Percentiles rank a stretch among this genome's conserved stretches.
These are phyloP conservation scores for Rostratula benghalensis DNA, from an alignment of 2,113 vertebrate species.

Conservation along the genomic window DNA sequence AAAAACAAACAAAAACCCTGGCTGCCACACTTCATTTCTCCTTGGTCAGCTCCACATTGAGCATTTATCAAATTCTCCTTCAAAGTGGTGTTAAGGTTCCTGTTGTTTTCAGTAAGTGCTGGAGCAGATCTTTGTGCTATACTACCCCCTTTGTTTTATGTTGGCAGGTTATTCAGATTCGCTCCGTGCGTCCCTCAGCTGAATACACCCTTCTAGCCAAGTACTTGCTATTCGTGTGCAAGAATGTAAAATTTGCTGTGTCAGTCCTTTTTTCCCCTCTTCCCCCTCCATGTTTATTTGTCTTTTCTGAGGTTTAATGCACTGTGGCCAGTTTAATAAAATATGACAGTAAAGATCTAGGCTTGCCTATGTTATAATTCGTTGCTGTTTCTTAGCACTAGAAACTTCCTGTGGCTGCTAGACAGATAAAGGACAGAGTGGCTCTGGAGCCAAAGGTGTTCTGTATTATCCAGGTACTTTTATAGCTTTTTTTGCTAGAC, in stretches of 20 bases:
- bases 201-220: neutral
- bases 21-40: neutral
- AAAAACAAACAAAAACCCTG: neutral
- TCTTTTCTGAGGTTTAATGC: neutral
- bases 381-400: neutral
- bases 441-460: neutral
- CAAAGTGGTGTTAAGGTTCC: neutral
- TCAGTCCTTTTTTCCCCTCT: neutral
- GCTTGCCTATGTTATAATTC: neutral
- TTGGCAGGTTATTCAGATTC: neutral
- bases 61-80: neutral
- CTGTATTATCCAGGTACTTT: neutral
- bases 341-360: neutral
- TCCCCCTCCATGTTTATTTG: neutral
- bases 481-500: neutral
- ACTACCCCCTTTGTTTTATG: neutral
- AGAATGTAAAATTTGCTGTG: neutral
- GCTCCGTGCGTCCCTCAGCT: neutral
- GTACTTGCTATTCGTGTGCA: neutral
- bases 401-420: slow-evolving; percentile 1
- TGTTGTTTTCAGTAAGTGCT: neutral
- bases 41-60: neutral
- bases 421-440: neutral
- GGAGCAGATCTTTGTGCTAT: neutral
- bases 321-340: neutral